Conservation (phyloP, 2,113 vertebrate genomes). For the Anarhynchus alexandrinus region DNA sequence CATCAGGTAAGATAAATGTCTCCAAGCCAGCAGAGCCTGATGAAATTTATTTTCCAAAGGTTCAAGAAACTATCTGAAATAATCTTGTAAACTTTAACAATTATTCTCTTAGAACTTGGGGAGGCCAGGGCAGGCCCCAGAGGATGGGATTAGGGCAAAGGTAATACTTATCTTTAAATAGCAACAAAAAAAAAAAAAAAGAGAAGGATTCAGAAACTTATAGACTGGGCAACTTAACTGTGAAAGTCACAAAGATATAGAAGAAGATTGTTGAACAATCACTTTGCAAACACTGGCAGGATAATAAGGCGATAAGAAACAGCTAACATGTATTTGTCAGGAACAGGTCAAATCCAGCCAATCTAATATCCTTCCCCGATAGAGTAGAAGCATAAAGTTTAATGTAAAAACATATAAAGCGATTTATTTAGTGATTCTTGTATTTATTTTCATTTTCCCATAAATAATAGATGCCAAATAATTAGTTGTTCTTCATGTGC, state of each 20-base stretch:
- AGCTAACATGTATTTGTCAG: neutral
- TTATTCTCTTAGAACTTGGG: neutral
- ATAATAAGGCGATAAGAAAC: neutral
- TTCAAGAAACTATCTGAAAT: neutral
- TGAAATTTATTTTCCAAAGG: neutral
- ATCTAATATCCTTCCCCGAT: neutral
- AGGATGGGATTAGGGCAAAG: neutral
- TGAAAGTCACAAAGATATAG: neutral
- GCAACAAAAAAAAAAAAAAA: neutral
- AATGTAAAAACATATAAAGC: neutral
- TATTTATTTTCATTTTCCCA: neutral
- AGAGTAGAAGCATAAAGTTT: neutral
- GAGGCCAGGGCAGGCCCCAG: neutral
- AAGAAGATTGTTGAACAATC: neutral
- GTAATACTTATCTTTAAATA: neutral
- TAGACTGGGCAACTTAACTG: neutral
- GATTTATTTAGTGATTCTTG: neutral
- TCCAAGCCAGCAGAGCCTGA: neutral
- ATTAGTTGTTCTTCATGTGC: neutral
- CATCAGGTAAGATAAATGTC: neutral
- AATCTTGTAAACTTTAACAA: neutral
- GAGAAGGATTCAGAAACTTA: neutral
- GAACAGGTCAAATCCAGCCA: neutral
- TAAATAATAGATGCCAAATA: neutral
- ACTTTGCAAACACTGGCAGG: neutral